phyloP scores from a whole-genome alignment of 2,888 invertebrate genomes.

The Nymphalis urticae region DNA sequence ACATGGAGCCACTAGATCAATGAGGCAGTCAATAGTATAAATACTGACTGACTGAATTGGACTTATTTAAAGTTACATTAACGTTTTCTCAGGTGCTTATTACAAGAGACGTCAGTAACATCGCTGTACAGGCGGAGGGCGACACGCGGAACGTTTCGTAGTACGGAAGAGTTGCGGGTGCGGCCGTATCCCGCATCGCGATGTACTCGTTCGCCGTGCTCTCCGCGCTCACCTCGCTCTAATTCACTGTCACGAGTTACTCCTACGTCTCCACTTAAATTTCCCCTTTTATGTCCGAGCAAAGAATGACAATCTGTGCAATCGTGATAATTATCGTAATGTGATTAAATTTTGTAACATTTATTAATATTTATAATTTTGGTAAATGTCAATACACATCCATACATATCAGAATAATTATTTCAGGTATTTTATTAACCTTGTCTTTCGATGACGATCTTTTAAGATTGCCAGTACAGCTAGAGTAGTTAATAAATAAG shows the following conservation, averaged over 20 bases:
- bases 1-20: too few species aligned
- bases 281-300: constrained; percentile 44
- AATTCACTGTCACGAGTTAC: constrained; percentile 60
- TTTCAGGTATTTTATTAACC: not conserved
- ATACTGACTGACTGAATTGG: too few species aligned
- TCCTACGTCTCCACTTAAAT: constrained; percentile 60
- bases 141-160: constrained; percentile 62
- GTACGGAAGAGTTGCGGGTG: constrained; percentile 67
- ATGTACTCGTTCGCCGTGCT: constrained; percentile 44
- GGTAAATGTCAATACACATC: not conserved
- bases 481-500: too few species aligned
- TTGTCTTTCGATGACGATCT: not conserved
- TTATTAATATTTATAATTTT: not conserved
- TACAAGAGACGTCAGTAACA: constrained; percentile 66
- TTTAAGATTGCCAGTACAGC: too few species aligned
- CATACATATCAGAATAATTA: not conserved
- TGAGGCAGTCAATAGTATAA: too few species aligned
- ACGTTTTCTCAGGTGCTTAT: constrained; percentile 57
- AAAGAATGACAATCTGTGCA: constrained; percentile 32
- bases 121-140: constrained; percentile 64
- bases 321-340: not conserved
- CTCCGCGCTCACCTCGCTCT: constrained; percentile 53
- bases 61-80: too few species aligned
- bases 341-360: not conserved
- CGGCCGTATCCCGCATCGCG: constrained; percentile 59